A percentile compares a stretch with the other conserved stretches of the same genome.
phyloP scores from a whole-genome alignment of 2,888 invertebrate species.

The Harpalus rufipes region DNA sequence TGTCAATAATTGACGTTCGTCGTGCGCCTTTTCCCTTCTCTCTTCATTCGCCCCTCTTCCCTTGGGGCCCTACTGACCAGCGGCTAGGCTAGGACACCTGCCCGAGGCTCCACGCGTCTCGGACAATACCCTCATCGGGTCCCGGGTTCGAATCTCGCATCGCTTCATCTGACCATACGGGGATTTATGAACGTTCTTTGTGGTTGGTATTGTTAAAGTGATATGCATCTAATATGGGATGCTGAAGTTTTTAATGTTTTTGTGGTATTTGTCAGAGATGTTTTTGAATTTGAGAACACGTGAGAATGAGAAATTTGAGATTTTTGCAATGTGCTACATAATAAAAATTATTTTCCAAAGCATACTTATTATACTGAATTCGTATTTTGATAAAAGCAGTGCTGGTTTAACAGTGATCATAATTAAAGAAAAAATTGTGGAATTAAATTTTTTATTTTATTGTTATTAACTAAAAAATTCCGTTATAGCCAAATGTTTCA shows the following conservation, averaged over 20 bases:
- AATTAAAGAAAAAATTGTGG: too few relatives aligned
- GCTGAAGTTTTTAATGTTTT: slow-evolving; percentile 11
- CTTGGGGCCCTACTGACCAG: slow-evolving; percentile 27
- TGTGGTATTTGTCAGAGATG: slow-evolving; percentile 9
- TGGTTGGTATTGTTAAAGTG: slow-evolving; percentile 31
- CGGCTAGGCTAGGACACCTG: slow-evolving; percentile 28
- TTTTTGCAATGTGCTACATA: too few relatives aligned
- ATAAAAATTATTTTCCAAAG: too few relatives aligned
- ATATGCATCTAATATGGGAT: slow-evolving; percentile 48
- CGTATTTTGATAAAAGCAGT: too few relatives aligned
- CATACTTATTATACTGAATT: too few relatives aligned
- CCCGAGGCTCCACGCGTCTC: slow-evolving; percentile 31
- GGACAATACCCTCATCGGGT: slow-evolving; percentile 11
- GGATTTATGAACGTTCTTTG: slow-evolving; percentile 34
- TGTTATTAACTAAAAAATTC: too few relatives aligned
- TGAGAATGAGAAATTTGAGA: too few relatives aligned
- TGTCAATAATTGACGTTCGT: slow-evolving; percentile 59
- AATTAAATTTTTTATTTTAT: too few relatives aligned
- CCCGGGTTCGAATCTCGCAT: slow-evolving; percentile 38
- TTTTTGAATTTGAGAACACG: not conserved
- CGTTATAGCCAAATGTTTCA: too few relatives aligned
- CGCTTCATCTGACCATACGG: slow-evolving; percentile 8
- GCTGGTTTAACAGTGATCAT: too few relatives aligned
- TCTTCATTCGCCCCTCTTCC: not conserved
- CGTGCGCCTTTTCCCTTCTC: slow-evolving; percentile 20